Percentiles rank a stretch among this genome's conserved stretches.
These are phyloP conservation scores for Platycheirus albimanus DNA, from an alignment of 2,888 invertebrate species.

Conservation along the genomic window DNA sequence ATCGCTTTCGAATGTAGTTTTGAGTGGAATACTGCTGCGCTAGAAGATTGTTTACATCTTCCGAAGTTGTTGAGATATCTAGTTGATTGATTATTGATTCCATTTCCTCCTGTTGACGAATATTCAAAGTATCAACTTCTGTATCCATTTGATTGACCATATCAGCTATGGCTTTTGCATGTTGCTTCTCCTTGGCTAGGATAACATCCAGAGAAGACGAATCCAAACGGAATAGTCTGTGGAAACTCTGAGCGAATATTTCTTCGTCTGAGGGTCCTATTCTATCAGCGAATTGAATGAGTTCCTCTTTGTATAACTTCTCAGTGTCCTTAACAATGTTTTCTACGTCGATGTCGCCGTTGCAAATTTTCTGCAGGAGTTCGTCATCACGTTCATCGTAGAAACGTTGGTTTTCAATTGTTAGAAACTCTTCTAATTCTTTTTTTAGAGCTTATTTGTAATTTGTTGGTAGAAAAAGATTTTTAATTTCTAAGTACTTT, in stretches of 20 bases:
- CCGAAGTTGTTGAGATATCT: slow-evolving; percentile 87
- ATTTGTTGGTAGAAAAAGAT: no score
- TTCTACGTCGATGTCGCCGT: slow-evolving; percentile 88
- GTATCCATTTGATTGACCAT: slow-evolving; percentile 89
- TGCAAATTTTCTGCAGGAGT: slow-evolving; percentile 85
- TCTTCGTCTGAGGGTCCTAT: slow-evolving; percentile 93
- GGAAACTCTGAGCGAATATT: slow-evolving; percentile 84
- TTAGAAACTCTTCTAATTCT: slow-evolving; percentile 86
- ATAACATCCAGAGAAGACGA: slow-evolving; percentile 94
- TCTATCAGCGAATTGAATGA: slow-evolving; percentile 92
- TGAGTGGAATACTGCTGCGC: slow-evolving; percentile 92
- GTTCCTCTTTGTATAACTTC: slow-evolving; percentile 91
- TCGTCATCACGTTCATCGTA: slow-evolving; percentile 87
- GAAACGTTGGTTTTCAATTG: slow-evolving; percentile 86
- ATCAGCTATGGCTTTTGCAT: slow-evolving; percentile 90
- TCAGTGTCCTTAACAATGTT: slow-evolving; percentile 91
- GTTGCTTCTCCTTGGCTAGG: slow-evolving; percentile 93
- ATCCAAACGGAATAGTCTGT: slow-evolving; percentile 84
- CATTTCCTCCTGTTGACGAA: slow-evolving; percentile 95
- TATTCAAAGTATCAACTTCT: slow-evolving; percentile 88
- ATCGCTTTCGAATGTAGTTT: slow-evolving; percentile 91
- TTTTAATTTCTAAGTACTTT: no score
- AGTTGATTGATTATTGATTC: slow-evolving; percentile 91
- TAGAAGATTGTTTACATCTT: slow-evolving; percentile 92
- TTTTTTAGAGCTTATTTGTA: slow-evolving; percentile 78